phyloP scores from a whole-genome alignment of 35 echinoderm and acorn worm genomes.

The Apostichopus japonicus region DNA sequence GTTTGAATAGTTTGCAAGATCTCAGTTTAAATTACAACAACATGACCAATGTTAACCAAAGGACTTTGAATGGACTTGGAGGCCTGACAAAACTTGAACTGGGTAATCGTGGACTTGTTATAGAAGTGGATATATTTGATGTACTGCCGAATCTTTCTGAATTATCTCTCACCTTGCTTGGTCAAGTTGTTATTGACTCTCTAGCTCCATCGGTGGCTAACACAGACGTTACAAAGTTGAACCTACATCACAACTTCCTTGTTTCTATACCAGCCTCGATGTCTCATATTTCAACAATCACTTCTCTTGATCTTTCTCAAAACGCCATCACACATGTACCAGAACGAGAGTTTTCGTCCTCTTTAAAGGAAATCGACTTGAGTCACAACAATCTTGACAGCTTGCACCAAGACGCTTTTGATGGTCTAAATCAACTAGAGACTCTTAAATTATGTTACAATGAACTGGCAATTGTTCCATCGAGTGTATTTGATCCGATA shows the following conservation, averaged over 20 bases:
- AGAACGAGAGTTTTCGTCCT: slow-evolving; percentile 5
- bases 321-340: slow-evolving; percentile 12
- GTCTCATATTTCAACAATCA: slow-evolving; percentile 33
- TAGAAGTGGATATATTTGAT: slow-evolving; percentile 25
- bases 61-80: background rate
- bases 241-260: slow-evolving; percentile 35
- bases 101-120: background rate
- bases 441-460: slow-evolving; percentile 31
- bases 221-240: slow-evolving; percentile 22
- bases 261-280: slow-evolving; percentile 24
- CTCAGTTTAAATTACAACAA: slow-evolving; percentile 27
- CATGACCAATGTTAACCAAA: background rate
- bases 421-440: background rate
- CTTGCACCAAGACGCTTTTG: background rate
- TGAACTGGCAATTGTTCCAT: background rate
- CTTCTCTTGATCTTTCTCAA: slow-evolving; percentile 28
- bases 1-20: background rate
- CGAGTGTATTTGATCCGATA: background rate
- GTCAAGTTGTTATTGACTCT: slow-evolving; percentile 29
- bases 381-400: background rate
- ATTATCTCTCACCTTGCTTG: slow-evolving; percentile 31
- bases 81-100: slow-evolving; percentile 2
- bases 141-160: slow-evolving; percentile 13
- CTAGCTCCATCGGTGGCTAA: slow-evolving; percentile 5
- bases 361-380: slow-evolving; percentile 11